Conservation (phyloP, 2,888 invertebrate species). For the Cryptus armator region DNA sequence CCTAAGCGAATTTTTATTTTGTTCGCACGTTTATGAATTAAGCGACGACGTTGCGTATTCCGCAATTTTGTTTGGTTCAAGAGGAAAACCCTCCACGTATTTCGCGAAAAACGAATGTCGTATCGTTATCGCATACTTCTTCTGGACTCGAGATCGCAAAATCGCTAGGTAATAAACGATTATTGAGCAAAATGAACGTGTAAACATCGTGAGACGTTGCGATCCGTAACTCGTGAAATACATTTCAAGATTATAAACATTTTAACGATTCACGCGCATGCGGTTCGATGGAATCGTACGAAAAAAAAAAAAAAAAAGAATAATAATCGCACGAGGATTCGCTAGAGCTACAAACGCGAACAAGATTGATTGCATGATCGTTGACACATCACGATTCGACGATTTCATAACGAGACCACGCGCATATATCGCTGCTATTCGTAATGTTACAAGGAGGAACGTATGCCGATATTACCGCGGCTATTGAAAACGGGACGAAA, state of each 20-base stretch:
- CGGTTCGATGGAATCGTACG: conserved; percentile 5
- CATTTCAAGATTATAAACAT: not conserved
- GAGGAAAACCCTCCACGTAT: not conserved
- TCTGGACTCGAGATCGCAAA: conserved; percentile 27
- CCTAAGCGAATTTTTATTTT: conserved; percentile 64
- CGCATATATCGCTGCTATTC: conserved; percentile 20
- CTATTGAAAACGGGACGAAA: conserved; percentile 14
- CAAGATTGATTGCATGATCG: conserved; percentile 26
- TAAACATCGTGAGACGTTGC: conserved; percentile 41
- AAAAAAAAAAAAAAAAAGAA: conserved; percentile 31
- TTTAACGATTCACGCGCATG: not conserved
- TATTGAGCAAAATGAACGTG: conserved; percentile 64
- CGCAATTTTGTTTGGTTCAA: conserved; percentile 41
- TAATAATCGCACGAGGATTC: not conserved
- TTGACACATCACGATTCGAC: conserved; percentile 16
- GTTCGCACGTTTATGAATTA: conserved; percentile 65
- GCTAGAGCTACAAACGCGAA: conserved; percentile 28
- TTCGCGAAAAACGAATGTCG: conserved; percentile 6
- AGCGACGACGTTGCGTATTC: conserved; percentile 62
- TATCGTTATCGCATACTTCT: conserved; percentile 35
- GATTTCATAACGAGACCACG: conserved; percentile 12
- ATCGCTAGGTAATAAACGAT: conserved; percentile 39
- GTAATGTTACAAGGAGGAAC: conserved; percentile 50
- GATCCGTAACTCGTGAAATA: conserved; percentile 23
- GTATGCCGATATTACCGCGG: conserved; percentile 44